Evolutionary conservation across 2,797 vertebrate species (phyloP).

Genomic region (Bradypodion pumilum): DNA sequence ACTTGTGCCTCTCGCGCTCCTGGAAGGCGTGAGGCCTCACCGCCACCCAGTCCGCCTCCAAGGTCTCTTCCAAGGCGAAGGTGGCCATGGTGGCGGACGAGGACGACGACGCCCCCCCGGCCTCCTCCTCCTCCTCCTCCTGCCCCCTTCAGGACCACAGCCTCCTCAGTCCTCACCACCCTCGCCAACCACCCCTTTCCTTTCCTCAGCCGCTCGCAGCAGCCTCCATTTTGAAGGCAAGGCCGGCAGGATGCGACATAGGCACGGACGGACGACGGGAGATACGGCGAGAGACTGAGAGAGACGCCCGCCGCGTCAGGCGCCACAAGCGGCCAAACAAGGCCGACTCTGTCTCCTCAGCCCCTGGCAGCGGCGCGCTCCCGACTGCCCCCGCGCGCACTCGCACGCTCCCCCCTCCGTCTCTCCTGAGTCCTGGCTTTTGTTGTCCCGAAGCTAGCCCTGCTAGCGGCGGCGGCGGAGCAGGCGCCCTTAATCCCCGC

Average conservation of each 20-base stretch:
- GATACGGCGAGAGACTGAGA: not conserved
- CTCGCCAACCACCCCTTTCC: too few relatives aligned
- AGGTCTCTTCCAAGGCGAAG: constrained; percentile 89
- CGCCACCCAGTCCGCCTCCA: constrained; percentile 96
- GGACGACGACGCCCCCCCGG: constrained; percentile 1
- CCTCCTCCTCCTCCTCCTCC: constrained; percentile 4
- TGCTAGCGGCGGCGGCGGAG: not conserved
- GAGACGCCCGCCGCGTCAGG: constrained; percentile 11
- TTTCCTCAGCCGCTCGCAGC: constrained; percentile 1
- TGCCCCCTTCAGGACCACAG: constrained; percentile 36
- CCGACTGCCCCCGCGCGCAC: not conserved
- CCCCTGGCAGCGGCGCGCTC: too few relatives aligned
- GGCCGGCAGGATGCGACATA: not conserved
- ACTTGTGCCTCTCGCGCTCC: constrained; percentile 91
- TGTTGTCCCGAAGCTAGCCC: constrained; percentile 43
- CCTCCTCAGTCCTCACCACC: too few relatives aligned
- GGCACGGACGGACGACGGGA: not conserved
- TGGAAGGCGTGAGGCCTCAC: constrained; percentile 93
- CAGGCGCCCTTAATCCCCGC: constrained; percentile 4
- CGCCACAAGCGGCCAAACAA: not conserved
- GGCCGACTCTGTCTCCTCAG: not conserved
- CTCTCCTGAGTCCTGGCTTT: constrained; percentile 13
- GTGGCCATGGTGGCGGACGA: constrained; percentile 79
- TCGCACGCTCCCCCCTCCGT: not conserved
- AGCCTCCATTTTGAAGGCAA: constrained; percentile 67